These are phyloP conservation scores for Oostethus manadensis DNA, from an alignment of 2,113 vertebrate species.

Conservation along the genomic window DNA sequence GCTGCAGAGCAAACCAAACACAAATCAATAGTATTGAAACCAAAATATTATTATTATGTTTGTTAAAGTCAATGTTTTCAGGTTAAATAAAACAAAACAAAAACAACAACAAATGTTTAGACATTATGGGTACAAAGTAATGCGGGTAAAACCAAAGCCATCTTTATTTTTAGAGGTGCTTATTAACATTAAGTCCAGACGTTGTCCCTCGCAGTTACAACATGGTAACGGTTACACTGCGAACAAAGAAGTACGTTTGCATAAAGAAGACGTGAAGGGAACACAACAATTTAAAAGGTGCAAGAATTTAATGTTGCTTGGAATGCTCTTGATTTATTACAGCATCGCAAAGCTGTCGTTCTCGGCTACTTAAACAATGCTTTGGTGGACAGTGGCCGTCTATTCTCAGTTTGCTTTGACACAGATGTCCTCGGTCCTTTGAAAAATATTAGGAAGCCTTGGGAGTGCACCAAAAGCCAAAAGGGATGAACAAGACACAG, in stretches of 20 bases:
- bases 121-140: too few relatives aligned
- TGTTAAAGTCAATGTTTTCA: too few relatives aligned
- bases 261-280: conserved; percentile 2
- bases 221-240: neutral
- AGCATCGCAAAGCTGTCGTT: neutral
- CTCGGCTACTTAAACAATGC: conserved; percentile 12
- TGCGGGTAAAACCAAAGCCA: too few relatives aligned
- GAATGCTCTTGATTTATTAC: conserved; percentile 1
- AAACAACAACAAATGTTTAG: too few relatives aligned
- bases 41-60: too few relatives aligned
- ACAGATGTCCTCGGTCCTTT: conserved; percentile 34
- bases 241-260: neutral
- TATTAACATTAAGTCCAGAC: neutral
- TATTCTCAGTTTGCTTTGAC: conserved; percentile 34
- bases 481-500: conserved; percentile 46
- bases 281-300: neutral
- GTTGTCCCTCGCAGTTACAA: neutral
- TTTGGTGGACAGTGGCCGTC: conserved; percentile 23
- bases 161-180: too few relatives aligned
- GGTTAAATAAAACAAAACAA: too few relatives aligned
- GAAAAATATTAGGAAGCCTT: conserved; percentile 61
- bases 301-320: neutral
- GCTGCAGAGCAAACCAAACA: too few relatives aligned
- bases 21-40: too few relatives aligned
- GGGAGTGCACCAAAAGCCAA: conserved; percentile 36